Conservation (phyloP, 2,797 vertebrate genomes). For the Somateria mollissima region DNA sequence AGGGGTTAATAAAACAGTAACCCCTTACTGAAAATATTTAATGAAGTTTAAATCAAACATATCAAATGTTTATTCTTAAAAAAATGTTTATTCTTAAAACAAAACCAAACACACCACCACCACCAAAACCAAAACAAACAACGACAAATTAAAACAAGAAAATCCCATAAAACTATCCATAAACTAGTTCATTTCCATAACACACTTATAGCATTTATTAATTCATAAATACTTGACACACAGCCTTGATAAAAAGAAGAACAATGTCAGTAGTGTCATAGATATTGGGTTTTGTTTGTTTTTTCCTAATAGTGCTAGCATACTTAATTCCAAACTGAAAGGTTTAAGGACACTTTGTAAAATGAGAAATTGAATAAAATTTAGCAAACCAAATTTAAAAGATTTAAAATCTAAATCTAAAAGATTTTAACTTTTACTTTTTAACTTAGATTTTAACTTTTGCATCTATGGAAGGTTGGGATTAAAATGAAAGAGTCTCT, state of each 20-base stretch:
- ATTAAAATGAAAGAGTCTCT: background rate
- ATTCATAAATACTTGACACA: background rate
- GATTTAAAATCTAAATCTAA: too few species aligned
- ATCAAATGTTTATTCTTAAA: background rate
- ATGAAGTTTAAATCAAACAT: background rate
- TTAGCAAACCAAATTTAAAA: background rate
- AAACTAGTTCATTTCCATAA: background rate
- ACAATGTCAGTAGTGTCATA: background rate
- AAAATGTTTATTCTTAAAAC: background rate
- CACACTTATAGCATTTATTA: background rate
- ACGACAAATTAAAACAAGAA: background rate
- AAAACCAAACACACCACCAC: background rate
- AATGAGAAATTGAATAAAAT: background rate
- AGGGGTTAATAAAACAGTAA: background rate
- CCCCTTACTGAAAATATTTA: background rate
- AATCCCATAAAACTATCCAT: background rate
- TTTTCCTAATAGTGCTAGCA: background rate
- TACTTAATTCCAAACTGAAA: background rate
- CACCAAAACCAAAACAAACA: background rate
- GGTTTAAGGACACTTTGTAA: background rate
- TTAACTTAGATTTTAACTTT: background rate
- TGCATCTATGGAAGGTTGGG: background rate
- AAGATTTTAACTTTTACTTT: background rate
- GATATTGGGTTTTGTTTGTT: accelerated
- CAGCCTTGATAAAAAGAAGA: background rate